These are phyloP conservation scores for Plecturocebus donacophilus DNA, from an alignment of 2,113 vertebrate genomes.

Conservation along the genomic window DNA sequence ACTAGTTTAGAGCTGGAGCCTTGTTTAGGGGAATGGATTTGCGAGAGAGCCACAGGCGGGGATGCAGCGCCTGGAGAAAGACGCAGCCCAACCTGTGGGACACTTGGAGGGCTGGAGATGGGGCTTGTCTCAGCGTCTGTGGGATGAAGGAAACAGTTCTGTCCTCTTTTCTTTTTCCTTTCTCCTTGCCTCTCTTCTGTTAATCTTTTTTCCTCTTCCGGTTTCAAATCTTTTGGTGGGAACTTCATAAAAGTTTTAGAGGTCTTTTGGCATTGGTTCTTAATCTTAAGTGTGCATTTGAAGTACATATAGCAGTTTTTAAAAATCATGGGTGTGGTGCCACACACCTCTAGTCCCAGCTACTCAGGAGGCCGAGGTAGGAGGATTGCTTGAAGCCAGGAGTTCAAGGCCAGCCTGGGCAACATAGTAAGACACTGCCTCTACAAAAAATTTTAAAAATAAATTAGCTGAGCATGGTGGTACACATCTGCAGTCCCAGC, in stretches of 20 bases:
- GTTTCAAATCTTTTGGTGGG: background rate
- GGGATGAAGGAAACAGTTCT: background rate
- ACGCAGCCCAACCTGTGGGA: too few relatives aligned
- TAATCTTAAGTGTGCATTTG: background rate
- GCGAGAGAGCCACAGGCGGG: background rate
- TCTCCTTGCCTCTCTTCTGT: background rate
- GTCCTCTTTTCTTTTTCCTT: background rate
- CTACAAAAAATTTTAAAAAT: background rate
- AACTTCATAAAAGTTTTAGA: background rate
- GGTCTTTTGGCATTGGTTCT: background rate
- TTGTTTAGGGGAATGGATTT: background rate
- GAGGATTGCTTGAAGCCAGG: background rate
- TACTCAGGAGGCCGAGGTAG: background rate
- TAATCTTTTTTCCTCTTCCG: background rate
- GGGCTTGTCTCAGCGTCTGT: too few relatives aligned
- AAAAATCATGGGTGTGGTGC: background rate
- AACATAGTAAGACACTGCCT: background rate
- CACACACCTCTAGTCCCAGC: background rate
- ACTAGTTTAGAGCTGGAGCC: background rate
- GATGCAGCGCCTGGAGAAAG: too few relatives aligned
- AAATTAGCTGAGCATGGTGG: too few relatives aligned
- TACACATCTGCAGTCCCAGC: too few relatives aligned
- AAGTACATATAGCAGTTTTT: background rate
- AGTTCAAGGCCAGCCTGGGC: background rate
- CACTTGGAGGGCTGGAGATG: background rate